Conservation (phyloP, 2,797 vertebrate genomes). For the Aphelocoma californica region DNA sequence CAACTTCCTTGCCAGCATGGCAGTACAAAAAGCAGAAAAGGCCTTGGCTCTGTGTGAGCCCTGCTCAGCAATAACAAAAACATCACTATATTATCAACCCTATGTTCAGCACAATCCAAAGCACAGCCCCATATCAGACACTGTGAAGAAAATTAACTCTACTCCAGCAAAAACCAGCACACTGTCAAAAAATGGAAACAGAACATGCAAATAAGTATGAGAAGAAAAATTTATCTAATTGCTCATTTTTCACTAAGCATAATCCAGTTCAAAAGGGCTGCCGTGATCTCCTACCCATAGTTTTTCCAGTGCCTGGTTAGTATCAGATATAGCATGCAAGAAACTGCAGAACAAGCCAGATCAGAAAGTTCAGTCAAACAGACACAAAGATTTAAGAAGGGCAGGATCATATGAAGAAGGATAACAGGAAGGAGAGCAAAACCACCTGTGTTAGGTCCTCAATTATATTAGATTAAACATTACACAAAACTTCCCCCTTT, state of each 20-base stretch:
- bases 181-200: not conserved
- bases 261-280: not conserved
- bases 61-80: not conserved
- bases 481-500: conserved; percentile 30
- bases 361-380: not conserved
- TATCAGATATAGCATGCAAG: not conserved
- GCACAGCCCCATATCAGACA: not conserved
- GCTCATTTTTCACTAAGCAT: not conserved
- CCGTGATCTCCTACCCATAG: not conserved
- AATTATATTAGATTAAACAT: conserved; percentile 36
- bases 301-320: not conserved
- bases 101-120: not conserved
- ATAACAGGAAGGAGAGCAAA: not conserved
- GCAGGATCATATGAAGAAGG: not conserved
- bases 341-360: not conserved
- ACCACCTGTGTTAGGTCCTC: not conserved
- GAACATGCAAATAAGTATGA: not conserved
- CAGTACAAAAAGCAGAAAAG: not conserved
- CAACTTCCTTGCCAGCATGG: fast-evolving
- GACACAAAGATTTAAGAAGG: not conserved
- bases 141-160: not conserved
- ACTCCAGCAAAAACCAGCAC: not conserved
- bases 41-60: not conserved
- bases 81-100: not conserved
- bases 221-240: not conserved